phyloP scores from a whole-genome alignment of 2,888 invertebrate species.

The Troilus luridus region DNA sequence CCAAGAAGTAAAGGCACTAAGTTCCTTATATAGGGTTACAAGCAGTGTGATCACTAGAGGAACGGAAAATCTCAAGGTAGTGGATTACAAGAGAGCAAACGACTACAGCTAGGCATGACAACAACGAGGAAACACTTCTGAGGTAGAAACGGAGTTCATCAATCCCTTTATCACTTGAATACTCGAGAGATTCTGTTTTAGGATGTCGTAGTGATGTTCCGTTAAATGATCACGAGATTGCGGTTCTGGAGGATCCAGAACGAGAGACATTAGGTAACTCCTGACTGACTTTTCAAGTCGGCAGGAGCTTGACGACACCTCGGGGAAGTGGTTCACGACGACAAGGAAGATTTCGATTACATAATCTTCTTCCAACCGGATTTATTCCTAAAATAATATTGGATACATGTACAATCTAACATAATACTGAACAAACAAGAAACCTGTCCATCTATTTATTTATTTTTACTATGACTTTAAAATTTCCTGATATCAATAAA shows the following conservation, averaged over 20 bases:
- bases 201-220: neutral
- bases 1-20: neutral
- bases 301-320: neutral
- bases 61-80: neutral
- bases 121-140: neutral
- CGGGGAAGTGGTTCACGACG: neutral
- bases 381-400: neutral
- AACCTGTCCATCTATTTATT: too few relatives aligned
- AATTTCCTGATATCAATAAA: too few relatives aligned
- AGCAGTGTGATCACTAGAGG: neutral
- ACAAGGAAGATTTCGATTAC: neutral
- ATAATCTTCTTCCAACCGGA: neutral
- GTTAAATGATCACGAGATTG: neutral
- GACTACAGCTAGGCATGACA: neutral
- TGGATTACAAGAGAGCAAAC: neutral
- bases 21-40: neutral
- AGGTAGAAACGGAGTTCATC: neutral
- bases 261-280: conserved; percentile 17
- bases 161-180: neutral
- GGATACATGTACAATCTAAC: neutral
- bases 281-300: neutral
- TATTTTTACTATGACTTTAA: too few relatives aligned
- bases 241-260: neutral
- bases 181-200: neutral
- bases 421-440: neutral